Evolutionary conservation across 1,140 invertebrate genomes (phyloP).

Genomic region (Pogonomyrmex californicus): DNA sequence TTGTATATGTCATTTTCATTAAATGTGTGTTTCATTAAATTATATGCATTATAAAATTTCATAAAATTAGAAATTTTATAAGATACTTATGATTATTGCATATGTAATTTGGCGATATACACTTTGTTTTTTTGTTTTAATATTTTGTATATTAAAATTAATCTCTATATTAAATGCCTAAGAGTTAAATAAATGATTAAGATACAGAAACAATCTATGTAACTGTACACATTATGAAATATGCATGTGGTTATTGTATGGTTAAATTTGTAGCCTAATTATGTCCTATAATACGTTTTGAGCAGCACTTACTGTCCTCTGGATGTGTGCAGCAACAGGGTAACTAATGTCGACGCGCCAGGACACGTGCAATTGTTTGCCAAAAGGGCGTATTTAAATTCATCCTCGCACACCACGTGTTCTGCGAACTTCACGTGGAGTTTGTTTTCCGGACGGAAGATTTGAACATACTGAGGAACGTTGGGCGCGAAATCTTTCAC

Average conservation of each 20-base stretch:
- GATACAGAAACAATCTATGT: not conserved
- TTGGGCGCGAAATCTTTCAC: conserved; percentile 98
- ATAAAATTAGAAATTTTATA: not conserved
- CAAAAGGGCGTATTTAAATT: conserved; percentile 98
- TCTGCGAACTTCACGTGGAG: conserved; percentile 99
- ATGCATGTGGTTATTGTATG: not conserved
- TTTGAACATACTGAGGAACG: conserved; percentile 99
- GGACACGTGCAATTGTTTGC: conserved; percentile 99
- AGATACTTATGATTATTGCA: not conserved
- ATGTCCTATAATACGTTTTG: not conserved
- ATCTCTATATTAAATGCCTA: not conserved
- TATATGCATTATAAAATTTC: not conserved
- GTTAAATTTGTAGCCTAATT: not conserved
- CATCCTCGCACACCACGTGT: conserved; percentile 98
- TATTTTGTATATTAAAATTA: conserved; percentile 9
- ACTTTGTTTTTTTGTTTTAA: not conserved
- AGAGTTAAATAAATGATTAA: not conserved
- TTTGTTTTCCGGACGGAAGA: conserved; percentile 99
- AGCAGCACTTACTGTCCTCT: conserved; percentile 95
- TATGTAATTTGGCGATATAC: not conserved
- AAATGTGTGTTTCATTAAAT: not conserved
- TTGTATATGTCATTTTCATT: not conserved
- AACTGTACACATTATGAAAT: not conserved
- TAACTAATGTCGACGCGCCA: conserved; percentile 98
- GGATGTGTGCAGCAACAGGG: conserved; percentile 97